These are phyloP conservation scores for Carduelis carduelis DNA, from an alignment of 2,797 vertebrate species.

Conservation along the genomic window DNA sequence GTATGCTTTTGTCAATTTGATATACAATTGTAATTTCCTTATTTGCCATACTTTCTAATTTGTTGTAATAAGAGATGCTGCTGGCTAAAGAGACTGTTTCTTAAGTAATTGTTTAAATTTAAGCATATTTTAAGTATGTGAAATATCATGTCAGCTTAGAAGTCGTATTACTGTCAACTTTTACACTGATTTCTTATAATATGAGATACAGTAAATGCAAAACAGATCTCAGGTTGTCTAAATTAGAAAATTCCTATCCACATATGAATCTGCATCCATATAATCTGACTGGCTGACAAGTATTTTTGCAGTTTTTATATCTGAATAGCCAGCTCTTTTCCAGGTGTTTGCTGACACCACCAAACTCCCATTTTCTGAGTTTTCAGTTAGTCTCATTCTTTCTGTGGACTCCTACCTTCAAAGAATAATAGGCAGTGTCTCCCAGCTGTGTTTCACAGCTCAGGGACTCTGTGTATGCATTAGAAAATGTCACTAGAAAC, in stretches of 20 bases:
- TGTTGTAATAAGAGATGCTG: not conserved
- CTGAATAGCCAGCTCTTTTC: not conserved
- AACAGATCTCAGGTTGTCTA: not conserved
- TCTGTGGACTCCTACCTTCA: not conserved
- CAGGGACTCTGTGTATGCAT: not conserved
- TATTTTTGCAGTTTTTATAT: not conserved
- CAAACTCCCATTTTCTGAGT: not conserved
- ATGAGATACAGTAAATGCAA: not conserved
- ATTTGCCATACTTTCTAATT: not conserved
- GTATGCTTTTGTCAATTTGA: not conserved
- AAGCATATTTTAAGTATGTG: not conserved
- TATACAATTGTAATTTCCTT: not conserved
- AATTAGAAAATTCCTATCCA: not conserved
- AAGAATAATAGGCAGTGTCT: not conserved
- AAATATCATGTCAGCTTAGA: not conserved
- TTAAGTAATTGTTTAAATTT: not conserved
- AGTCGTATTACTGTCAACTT: not conserved
- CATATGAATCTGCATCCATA: not conserved
- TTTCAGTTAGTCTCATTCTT: not conserved
- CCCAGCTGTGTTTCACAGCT: not conserved
- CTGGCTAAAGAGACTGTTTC: not conserved
- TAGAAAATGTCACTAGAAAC: not conserved
- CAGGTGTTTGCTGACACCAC: not conserved
- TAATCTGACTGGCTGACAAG: not conserved
- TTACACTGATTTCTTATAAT: not conserved